Base-by-base conservation (phyloP, 2,888 invertebrate genomes). In the Melanostoma mellinum region DNA sequence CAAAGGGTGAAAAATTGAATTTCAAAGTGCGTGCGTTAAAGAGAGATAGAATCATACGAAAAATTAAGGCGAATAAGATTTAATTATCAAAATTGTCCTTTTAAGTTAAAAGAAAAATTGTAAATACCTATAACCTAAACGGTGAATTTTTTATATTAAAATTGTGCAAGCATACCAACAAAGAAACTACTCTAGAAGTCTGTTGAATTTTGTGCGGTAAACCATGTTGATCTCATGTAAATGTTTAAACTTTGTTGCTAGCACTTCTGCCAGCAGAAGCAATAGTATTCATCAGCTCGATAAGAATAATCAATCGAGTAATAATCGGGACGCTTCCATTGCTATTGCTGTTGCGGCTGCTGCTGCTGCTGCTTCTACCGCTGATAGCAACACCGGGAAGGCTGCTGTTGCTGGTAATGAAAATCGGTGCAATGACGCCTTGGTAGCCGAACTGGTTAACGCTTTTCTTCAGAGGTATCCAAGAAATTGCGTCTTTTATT, bases 161-260 rank as follows among this genome's bases (percentile, higher is more conserved):
- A 20, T 20, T 20, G 20, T 20, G 0, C 1, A 20, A 20, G 20
- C 0, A 20, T 20, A 20, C 20, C 20, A 20, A 20, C 20, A 20
- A 20, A 20, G 20, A 20, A 20, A 20, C 20, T 20, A 20, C 20
- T 20, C 20, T 20, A 20, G 20, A 20, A 36, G 63, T 63, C 32
- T 55, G 78, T 33, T 42, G 50, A 30, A 63, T 10, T 30, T 40
- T 42, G 33, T 42, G 8, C 3, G 52, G 30, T 55, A 50, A 9
- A 73, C 53, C 36, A 91, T 90, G 90, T 87, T 89, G 87, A 89
- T 90, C 86, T 93, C 94, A 89, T 96, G 96, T 92, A 94, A 95
- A 92, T 96, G 96, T 91, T 92, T 95, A 88, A 96, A 96, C 92
- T 88, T 90, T 87, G 86, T 87, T 86, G 90, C 87, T 72, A 86